A percentile compares a stretch with the other conserved stretches of the same genome.
Conservation (phyloP, 2,797 vertebrate species). For the Eupleurogrammus muticus region DNA sequence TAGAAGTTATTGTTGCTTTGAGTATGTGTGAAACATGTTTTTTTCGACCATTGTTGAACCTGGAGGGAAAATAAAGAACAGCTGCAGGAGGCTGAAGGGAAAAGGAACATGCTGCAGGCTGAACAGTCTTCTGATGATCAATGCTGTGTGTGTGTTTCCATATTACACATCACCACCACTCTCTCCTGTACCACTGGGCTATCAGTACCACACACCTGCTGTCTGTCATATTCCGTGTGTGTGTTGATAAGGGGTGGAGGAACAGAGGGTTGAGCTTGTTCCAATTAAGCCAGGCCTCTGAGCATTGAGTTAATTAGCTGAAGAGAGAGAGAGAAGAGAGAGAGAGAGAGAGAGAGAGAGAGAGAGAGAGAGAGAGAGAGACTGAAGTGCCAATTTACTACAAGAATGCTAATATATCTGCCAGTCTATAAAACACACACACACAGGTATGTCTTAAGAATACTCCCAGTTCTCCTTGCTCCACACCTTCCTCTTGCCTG, state of each 20-base stretch:
- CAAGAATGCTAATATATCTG: no score
- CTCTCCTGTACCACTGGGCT: constrained; percentile 14
- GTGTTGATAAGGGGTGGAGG: constrained; percentile 60
- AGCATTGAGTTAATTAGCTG: constrained; percentile 79
- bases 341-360: constrained; percentile 67
- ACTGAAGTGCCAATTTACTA: constrained; percentile 61
- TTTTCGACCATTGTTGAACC: no score
- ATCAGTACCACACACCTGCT: constrained; percentile 45
- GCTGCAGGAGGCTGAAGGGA: no score
- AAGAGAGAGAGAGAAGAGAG: constrained; percentile 69
- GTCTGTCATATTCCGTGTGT: constrained; percentile 45
- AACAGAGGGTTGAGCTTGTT: constrained; percentile 63
- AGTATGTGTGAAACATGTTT: no score
- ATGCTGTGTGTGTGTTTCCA: not conserved
- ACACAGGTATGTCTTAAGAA: constrained; percentile 7
- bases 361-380: constrained; percentile 69
- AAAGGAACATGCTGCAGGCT: not conserved
- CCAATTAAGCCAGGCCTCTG: constrained; percentile 79
- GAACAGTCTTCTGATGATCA: no score
- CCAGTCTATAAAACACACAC: not conserved
- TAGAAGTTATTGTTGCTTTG: no score
- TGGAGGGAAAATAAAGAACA: no score
- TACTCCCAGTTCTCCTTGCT: constrained; percentile 10
- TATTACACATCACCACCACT: constrained; percentile 8
- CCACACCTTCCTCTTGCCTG: not conserved